A percentile compares a stretch with the other conserved stretches of the same genome.
Evolutionary conservation across 2,113 vertebrate species (phyloP).

Genomic region (Zapus hudsonius): DNA sequence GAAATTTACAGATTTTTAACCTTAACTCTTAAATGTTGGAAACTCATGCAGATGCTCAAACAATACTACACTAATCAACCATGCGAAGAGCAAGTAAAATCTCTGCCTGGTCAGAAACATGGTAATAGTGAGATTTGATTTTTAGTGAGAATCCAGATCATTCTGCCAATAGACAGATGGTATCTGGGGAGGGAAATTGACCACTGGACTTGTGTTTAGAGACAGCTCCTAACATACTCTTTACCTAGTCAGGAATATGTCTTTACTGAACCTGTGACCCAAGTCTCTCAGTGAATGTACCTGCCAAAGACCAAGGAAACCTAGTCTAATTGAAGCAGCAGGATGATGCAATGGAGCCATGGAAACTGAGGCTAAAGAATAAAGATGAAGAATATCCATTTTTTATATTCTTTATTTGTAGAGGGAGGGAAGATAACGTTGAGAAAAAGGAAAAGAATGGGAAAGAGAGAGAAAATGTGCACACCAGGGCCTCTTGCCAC

Average conservation of each 20-base stretch:
- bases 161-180: not conserved
- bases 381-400: not conserved
- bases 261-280: not conserved
- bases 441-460: no score
- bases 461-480: no score
- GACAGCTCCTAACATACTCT: not conserved
- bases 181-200: not conserved
- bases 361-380: not conserved
- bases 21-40: not conserved
- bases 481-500: no score
- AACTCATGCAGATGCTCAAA: not conserved
- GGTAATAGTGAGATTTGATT: not conserved
- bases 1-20: not conserved
- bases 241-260: not conserved
- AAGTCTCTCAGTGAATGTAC: not conserved
- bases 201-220: not conserved
- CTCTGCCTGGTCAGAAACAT: not conserved
- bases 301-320: not conserved
- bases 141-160: not conserved
- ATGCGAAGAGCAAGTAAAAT: not conserved
- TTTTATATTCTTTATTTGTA: no score
- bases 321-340: not conserved
- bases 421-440: no score
- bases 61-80: not conserved
- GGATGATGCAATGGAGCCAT: not conserved